phyloP scores from a whole-genome alignment of 2,113 vertebrate species.

The Bucco capensis region DNA sequence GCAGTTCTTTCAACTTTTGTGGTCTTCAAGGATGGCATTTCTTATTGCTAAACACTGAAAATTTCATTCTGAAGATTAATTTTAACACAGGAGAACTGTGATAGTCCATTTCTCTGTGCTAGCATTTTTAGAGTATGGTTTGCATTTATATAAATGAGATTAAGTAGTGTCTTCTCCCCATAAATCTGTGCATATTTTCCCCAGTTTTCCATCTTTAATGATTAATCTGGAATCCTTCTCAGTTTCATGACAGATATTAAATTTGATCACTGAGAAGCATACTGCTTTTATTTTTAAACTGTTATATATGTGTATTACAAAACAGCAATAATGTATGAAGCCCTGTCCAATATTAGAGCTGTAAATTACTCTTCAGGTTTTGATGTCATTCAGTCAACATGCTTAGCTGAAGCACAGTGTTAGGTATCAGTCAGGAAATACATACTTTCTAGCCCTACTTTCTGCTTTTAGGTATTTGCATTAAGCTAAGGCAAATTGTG shows the following conservation, averaged over 20 bases:
- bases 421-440: not conserved
- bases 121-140: not conserved
- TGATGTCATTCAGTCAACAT: not conserved
- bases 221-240: not conserved
- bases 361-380: not conserved
- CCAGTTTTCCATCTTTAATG: not conserved
- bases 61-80: conserved; percentile 85
- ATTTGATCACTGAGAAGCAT: not conserved
- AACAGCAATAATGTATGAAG: not conserved
- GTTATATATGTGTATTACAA: not conserved
- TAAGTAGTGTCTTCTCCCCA: not conserved
- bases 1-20: conserved; percentile 80
- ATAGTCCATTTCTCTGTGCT: not conserved
- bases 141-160: not conserved
- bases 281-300: not conserved
- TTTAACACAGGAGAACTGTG: conserved; percentile 53
- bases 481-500: not conserved
- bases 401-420: not conserved
- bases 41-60: conserved; percentile 75
- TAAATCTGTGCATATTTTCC: not conserved
- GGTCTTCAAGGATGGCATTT: conserved; percentile 79
- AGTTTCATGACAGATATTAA: not conserved
- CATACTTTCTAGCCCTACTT: not conserved
- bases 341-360: not conserved
- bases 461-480: not conserved